A percentile compares a stretch with the other conserved stretches of the same genome.
Evolutionary conservation across 2,113 vertebrate species (phyloP).

Genomic region (Pomatorhinus ruficollis): DNA sequence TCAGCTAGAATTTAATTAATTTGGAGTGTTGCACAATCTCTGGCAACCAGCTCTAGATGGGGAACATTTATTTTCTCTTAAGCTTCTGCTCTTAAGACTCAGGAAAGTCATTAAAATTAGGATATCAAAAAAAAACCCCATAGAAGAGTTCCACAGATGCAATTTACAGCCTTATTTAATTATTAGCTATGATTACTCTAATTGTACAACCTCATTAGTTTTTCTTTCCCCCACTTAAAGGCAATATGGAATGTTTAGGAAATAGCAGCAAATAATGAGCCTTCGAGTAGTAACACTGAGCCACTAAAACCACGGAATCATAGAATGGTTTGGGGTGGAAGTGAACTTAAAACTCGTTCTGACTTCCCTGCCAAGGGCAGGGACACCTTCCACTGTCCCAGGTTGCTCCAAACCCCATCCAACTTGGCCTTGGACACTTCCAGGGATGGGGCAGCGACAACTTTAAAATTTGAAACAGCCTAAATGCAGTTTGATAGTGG

Average conservation of each 20-base stretch:
- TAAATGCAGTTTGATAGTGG: background rate
- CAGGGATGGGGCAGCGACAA: background rate
- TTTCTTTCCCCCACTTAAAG: slow-evolving; percentile 5
- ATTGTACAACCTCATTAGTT: background rate
- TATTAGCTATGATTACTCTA: background rate
- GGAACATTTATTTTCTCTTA: background rate
- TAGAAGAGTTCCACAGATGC: background rate
- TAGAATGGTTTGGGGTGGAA: background rate
- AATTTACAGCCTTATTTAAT: slow-evolving; percentile 14
- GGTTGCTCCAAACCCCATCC: background rate
- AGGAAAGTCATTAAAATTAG: background rate
- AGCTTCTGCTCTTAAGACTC: background rate
- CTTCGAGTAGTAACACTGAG: background rate
- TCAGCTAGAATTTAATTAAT: background rate
- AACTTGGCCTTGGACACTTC: background rate
- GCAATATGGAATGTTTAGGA: background rate
- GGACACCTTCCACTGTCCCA: background rate
- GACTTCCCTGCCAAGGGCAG: too few relatives aligned
- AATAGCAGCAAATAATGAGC: background rate
- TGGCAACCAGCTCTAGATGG: background rate
- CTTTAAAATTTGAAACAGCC: background rate
- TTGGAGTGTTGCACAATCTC: background rate
- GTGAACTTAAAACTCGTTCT: background rate
- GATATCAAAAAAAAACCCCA: background rate
- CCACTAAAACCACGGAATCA: background rate